These are phyloP conservation scores for Stenurella melanura DNA, from an alignment of 2,888 invertebrate genomes.

Conservation along the genomic window DNA sequence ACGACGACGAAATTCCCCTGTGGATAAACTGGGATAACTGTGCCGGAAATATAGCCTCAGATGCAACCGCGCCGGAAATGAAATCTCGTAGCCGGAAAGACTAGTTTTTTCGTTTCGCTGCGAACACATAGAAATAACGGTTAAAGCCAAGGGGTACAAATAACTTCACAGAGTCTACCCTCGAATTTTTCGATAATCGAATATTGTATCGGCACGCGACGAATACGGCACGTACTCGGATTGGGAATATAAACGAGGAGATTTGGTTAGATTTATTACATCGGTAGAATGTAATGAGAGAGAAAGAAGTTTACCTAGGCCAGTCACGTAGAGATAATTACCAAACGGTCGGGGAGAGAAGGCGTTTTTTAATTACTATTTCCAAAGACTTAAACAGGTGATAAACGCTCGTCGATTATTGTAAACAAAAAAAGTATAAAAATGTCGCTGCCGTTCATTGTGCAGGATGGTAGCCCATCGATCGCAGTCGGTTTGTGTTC, in stretches of 20 bases:
- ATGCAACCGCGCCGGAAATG: slow-evolving; percentile 73
- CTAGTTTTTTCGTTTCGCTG: slow-evolving; percentile 73
- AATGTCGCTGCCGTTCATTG: slow-evolving; percentile 8
- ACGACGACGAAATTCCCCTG: slow-evolving; percentile 76
- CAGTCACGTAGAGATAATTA: slow-evolving; percentile 35
- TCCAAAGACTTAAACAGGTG: background rate
- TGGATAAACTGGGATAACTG: slow-evolving; percentile 77
- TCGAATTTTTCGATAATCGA: slow-evolving; percentile 44
- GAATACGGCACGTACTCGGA: slow-evolving; percentile 25
- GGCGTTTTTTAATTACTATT: slow-evolving; percentile 38
- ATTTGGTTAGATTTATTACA: slow-evolving; percentile 36
- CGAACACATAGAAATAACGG: slow-evolving; percentile 52
- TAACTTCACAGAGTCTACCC: slow-evolving; percentile 45
- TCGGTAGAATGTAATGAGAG: slow-evolving; percentile 16
- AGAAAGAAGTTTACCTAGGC: slow-evolving; percentile 31
- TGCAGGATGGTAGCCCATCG: slow-evolving; percentile 46
- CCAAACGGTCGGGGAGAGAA: slow-evolving; percentile 38
- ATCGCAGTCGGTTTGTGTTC: slow-evolving; percentile 52
- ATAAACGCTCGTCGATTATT: slow-evolving; percentile 9
- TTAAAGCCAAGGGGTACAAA: slow-evolving; percentile 54
- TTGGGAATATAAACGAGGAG: slow-evolving; percentile 39
- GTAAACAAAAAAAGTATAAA: background rate
- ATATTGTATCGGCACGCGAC: slow-evolving; percentile 39
- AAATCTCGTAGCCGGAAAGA: slow-evolving; percentile 76
- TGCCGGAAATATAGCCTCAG: slow-evolving; percentile 73